A percentile compares a stretch with the other conserved stretches of the same genome.
phyloP scores from a whole-genome alignment of 92 coral and sea anemone genomes.

The Micromussa lordhowensis region DNA sequence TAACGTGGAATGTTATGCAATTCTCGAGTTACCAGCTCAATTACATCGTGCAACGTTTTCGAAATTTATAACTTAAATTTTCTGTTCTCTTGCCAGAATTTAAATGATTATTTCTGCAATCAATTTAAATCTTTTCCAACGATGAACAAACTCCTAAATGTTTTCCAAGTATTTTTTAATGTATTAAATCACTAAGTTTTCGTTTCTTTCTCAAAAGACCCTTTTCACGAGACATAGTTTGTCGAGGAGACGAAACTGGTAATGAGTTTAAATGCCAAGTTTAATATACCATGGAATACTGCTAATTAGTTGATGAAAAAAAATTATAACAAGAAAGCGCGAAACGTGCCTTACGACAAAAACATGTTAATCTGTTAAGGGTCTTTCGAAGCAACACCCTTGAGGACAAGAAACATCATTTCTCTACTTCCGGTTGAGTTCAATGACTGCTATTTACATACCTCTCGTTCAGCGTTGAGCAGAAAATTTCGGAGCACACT shows the following conservation, averaged over 20 bases:
- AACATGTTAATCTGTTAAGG: background rate
- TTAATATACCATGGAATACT: background rate
- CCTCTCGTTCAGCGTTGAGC: background rate
- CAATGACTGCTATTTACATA: background rate
- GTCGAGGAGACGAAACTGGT: background rate
- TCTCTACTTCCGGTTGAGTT: background rate
- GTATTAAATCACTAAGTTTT: background rate
- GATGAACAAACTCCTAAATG: background rate
- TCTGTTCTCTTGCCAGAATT: background rate
- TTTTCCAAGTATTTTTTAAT: background rate
- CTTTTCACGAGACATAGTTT: background rate
- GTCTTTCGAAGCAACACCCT: background rate
- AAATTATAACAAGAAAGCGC: too few relatives aligned
- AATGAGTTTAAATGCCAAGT: background rate
- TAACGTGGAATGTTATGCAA: background rate
- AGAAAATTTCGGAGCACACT: background rate
- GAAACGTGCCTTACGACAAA: background rate
- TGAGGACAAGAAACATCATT: background rate
- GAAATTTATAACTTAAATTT: background rate
- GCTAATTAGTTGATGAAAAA: background rate
- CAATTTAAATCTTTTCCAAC: background rate
- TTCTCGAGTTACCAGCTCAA: background rate
- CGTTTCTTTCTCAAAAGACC: background rate
- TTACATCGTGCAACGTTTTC: background rate
- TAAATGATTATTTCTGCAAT: background rate